Percentiles rank a stretch among this genome's conserved stretches.
Evolutionary conservation across 2,888 invertebrate genomes (phyloP).

Genomic region (Frankliniella intonsa): DNA sequence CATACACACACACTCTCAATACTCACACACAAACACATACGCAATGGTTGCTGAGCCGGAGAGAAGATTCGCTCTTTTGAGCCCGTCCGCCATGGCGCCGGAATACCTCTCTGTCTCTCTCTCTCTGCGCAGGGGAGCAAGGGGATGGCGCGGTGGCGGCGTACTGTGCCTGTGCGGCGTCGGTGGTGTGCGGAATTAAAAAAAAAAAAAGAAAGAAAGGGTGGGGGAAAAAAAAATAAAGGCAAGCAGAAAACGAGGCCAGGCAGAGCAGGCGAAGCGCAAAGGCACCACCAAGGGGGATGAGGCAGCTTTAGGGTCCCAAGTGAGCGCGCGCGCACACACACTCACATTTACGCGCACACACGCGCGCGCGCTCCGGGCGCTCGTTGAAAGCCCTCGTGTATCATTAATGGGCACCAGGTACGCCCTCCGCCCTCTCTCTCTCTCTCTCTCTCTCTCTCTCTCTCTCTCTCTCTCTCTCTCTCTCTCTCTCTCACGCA

Average conservation of each 20-base stretch:
- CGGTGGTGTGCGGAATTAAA: not conserved
- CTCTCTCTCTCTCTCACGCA: not conserved
- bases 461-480: not conserved
- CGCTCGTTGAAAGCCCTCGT: conserved; percentile 11
- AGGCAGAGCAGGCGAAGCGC: not conserved
- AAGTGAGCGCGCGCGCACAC: not conserved
- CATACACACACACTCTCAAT: too few species aligned
- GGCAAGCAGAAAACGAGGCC: not conserved
- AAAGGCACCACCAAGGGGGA: not conserved
- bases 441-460: not conserved
- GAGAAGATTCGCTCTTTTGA: not conserved
- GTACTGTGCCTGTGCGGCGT: not conserved
- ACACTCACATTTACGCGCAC: not conserved
- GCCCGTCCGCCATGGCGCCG: not conserved
- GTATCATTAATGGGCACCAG: conserved; percentile 18
- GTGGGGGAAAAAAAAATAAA: not conserved
- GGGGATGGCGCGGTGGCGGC: not conserved
- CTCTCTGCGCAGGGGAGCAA: not conserved
- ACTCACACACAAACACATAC: too few species aligned
- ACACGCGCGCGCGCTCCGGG: not conserved
- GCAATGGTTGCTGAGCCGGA: too few species aligned
- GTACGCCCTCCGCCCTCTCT: not conserved
- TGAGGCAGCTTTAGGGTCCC: not conserved
- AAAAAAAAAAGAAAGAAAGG: not conserved
- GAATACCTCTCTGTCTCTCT: not conserved